These are phyloP conservation scores for Columba janthina DNA, from an alignment of 2,113 vertebrate genomes.

Conservation along the genomic window DNA sequence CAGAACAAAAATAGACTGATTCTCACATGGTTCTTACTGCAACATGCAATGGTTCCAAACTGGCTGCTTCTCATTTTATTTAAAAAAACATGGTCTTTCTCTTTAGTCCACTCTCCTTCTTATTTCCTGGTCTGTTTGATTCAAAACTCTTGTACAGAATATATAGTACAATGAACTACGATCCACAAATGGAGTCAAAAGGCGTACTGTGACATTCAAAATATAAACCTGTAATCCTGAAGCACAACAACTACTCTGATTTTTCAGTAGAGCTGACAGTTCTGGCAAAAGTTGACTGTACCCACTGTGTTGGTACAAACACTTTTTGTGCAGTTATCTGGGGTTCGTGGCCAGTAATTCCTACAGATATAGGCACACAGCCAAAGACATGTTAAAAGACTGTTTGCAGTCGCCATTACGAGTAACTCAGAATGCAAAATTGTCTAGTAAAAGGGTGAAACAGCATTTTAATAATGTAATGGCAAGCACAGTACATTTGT, in stretches of 20 bases:
- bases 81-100: background rate
- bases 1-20: background rate
- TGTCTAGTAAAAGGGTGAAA: background rate
- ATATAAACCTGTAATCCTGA: background rate
- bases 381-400: background rate
- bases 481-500: background rate
- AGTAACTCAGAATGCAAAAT: background rate
- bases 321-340: background rate
- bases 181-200: background rate
- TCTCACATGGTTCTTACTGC: background rate
- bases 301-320: background rate
- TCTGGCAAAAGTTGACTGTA: background rate
- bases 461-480: background rate
- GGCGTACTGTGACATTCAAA: fast-evolving
- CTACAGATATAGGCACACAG: background rate
- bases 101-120: background rate
- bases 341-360: background rate
- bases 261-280: background rate
- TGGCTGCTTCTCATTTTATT: background rate
- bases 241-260: background rate
- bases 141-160: background rate
- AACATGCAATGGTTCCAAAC: background rate
- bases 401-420: background rate
- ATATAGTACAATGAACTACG: background rate
- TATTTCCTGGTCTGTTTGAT: background rate